A percentile compares a stretch with the other conserved stretches of the same genome.
Evolutionary conservation across 1,140 invertebrate species (phyloP).

Genomic region (Pinna nobilis): DNA sequence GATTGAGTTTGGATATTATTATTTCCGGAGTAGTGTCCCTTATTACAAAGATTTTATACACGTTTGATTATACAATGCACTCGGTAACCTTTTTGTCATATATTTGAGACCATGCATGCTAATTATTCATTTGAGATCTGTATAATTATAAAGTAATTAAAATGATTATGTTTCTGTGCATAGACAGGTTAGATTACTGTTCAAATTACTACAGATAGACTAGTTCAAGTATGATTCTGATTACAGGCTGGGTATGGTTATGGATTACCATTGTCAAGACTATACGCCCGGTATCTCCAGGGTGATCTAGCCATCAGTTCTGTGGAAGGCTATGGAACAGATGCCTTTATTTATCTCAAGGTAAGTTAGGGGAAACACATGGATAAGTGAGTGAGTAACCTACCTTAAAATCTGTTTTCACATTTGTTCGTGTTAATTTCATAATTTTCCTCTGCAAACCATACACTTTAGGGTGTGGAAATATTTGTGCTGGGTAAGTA

Average conservation of each 20-base stretch:
- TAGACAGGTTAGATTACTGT: not conserved
- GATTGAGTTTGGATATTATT: too few species aligned
- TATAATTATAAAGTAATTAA: not conserved
- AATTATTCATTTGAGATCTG: not conserved
- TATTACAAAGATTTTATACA: too few species aligned
- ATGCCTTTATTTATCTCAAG: conserved; percentile 97
- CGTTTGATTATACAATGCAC: too few species aligned
- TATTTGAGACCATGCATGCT: too few species aligned
- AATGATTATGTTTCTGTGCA: not conserved
- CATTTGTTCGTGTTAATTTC: too few species aligned
- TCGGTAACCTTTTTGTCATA: too few species aligned
- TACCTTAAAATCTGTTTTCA: too few species aligned
- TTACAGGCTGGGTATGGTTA: conserved; percentile 92
- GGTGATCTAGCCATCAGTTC: conserved; percentile 95
- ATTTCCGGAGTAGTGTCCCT: too few species aligned
- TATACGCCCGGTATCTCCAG: conserved; percentile 99
- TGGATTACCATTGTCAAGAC: conserved; percentile 94
- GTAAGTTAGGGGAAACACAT: conserved; percentile 76
- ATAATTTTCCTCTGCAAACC: not conserved
- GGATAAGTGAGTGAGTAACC: not conserved
- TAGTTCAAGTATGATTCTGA: conserved; percentile 35
- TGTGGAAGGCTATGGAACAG: conserved; percentile 97
- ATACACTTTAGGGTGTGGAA: not conserved
- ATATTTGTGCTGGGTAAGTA: too few species aligned
- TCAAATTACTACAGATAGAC: not conserved